Evolutionary conservation across 2,888 invertebrate species (phyloP).

Genomic region (Callyntrura sp.): DNA sequence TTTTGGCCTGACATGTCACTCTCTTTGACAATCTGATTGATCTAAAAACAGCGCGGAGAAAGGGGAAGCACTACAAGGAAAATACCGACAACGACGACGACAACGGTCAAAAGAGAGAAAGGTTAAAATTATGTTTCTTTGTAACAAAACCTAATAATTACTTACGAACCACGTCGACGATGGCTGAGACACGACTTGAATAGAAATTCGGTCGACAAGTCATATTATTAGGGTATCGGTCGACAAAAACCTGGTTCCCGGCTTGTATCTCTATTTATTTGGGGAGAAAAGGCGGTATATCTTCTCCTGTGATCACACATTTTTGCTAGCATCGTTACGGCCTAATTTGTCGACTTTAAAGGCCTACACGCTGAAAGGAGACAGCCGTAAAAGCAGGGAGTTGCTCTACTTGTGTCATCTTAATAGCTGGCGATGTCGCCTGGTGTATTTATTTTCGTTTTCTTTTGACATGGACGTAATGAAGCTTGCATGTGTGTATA

Average conservation of each 20-base stretch:
- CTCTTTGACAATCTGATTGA: constrained; percentile 24
- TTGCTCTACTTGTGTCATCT: constrained; percentile 48
- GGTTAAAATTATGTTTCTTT: not conserved
- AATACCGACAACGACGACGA: no score
- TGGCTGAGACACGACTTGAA: not conserved
- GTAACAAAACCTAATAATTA: not conserved
- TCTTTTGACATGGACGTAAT: no score
- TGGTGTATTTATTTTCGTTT: not conserved
- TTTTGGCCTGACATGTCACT: not conserved
- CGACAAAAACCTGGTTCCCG: no score
- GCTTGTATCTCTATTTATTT: not conserved
- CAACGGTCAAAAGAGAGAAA: not conserved
- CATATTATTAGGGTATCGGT: not conserved
- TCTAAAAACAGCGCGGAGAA: constrained; percentile 1
- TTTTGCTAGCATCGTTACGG: not conserved
- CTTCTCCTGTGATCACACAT: not conserved
- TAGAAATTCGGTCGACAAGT: not conserved
- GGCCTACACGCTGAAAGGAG: not conserved
- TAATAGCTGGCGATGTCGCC: not conserved
- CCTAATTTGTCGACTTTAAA: constrained; percentile 43
- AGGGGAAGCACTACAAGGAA: no score
- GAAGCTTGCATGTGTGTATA: no score
- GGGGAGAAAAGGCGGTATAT: constrained; percentile 8
- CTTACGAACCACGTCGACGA: not conserved
- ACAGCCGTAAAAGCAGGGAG: not conserved